Base-by-base conservation (phyloP, 2,888 invertebrate species). In the Sturmia bella region DNA sequence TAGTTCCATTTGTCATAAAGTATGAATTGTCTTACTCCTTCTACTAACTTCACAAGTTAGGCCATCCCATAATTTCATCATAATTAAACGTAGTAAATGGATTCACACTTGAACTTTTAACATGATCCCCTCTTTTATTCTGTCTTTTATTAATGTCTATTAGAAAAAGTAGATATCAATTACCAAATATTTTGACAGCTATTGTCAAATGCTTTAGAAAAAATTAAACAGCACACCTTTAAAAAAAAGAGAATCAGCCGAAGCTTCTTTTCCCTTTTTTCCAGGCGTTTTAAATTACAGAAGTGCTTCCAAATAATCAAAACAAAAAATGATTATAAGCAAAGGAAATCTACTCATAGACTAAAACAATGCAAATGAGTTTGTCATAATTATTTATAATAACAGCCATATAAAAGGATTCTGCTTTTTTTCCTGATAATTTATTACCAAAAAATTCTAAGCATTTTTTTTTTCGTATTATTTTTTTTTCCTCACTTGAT, bases 151-250 rank as follows among this genome's bases (percentile, higher is more conserved):
- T 12, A 12, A 69, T 45, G 37, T 54, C 70, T 57, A 64, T 82
- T 75, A 69, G 15, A 56, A 54, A 43, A 43, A 69, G 70, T 80
- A 70, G 78, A 79, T 85, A 85, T 85, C 85, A 84, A 84, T 85
- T 85, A 83, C 85, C 69, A 83, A 84, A 84, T 85, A 84, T 85
- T 85, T 84, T 85, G 85, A 85, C 85, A 85, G 84, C 84, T 68
- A 50, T 84, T 84, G 82, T 85, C 85, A 83, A 70, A 43, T 7
- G 32, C n/a, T 12, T 68, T 32, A 19, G 19, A 37, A 15, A 41
- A 27, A 19, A 21, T 50, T 37, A 63, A 27, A 39, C 43, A 48
- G 17, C 12, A 27, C n/a, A n/a, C n/a, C n/a, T n/a, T n/a, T n/a
- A n/a, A n/a, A 48, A 27, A 43, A 27, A 6, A 54, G 37, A 19